Base-by-base conservation (phyloP, 2,888 invertebrate species). In the Xanthorhoe designata region DNA sequence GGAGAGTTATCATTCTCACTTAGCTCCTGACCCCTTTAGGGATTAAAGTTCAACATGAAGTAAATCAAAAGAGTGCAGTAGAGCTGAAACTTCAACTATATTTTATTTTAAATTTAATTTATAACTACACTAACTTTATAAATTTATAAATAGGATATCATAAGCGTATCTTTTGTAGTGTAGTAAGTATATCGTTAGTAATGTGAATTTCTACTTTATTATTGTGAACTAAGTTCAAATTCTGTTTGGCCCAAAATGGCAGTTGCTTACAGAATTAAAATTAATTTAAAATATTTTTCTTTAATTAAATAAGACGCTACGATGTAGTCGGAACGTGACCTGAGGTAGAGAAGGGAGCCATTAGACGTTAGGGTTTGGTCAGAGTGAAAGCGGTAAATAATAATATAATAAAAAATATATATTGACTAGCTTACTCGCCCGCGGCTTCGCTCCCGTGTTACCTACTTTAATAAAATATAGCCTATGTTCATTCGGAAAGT, bases 251-350 rank as follows among this genome's bases (percentile, higher is more conserved):
- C 13, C 71, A 56, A 74, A 79, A 79, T 75, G 74, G 64, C 29
- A 35, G 50, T 50, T 51, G 54, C 62, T 63, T 35, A 53, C 69
- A 73, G 79, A 80, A 81, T 85, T 79, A 81, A 87, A 86, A 83
- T 85, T 82, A 83, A 86, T 87, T 86, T 78, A 84, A 87, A 87
- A 87, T 88, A 87, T 88, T 87, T 86, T 88, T 88, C 86, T 88
- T 88, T 88, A 87, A 88, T 88, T 88, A 88, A 88, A 88, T 88
- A 85, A 87, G 85, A 86, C 84, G 82, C 81, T 81, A 69, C 79
- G 81, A 83, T 82, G 86, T 84, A 80, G 80, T 80, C 73, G 75
- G 80, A 78, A 84, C 87, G 87, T 88, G 87, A 84, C 85, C 79
- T 75, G 75, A 74, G 75, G 73, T 72, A 75, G 75, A 75, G 76